Evolutionary conservation across 2,888 invertebrate genomes (phyloP).

Genomic region (Caenorhabditis sp.): DNA sequence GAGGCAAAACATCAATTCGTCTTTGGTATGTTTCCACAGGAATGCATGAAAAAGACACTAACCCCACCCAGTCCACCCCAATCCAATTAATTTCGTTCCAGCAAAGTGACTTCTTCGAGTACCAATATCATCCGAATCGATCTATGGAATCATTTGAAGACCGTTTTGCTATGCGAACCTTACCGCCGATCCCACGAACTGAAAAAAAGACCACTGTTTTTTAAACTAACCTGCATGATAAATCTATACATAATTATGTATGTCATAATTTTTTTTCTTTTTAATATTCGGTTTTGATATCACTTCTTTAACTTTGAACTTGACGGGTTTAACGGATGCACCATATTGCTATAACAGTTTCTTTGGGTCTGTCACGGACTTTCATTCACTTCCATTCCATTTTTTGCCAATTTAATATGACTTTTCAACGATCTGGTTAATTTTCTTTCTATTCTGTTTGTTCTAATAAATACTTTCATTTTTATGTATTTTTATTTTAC

Average conservation of each 20-base stretch:
- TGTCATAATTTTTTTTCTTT: not conserved
- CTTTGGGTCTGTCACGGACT: slow-evolving; percentile 9
- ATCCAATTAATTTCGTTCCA: too few relatives aligned
- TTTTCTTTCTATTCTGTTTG: not conserved
- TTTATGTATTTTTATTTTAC: not conserved
- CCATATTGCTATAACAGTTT: slow-evolving; percentile 14
- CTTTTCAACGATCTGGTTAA: slow-evolving; percentile 2
- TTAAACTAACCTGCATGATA: slow-evolving; percentile 10
- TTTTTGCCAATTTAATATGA: slow-evolving; percentile 4
- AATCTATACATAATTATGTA: not conserved
- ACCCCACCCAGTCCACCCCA: too few relatives aligned
- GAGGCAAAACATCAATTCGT: slow-evolving; percentile 57
- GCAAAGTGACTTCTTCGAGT: slow-evolving; percentile 63
- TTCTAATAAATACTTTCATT: not conserved
- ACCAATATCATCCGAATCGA: slow-evolving; percentile 59
- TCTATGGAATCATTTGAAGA: slow-evolving; percentile 66
- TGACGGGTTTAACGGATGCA: slow-evolving; percentile 27
- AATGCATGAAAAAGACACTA: slow-evolving; percentile 9
- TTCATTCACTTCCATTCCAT: slow-evolving; percentile 38
- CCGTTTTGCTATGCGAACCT: slow-evolving; percentile 73
- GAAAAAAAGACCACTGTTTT: slow-evolving; percentile 58
- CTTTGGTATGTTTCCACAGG: slow-evolving; percentile 29
- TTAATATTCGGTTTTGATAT: slow-evolving; percentile 27
- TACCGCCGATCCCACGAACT: slow-evolving; percentile 67
- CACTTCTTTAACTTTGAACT: slow-evolving; percentile 5